Conservation (phyloP, 2,888 invertebrate species). For the Itoplectis maculator region DNA sequence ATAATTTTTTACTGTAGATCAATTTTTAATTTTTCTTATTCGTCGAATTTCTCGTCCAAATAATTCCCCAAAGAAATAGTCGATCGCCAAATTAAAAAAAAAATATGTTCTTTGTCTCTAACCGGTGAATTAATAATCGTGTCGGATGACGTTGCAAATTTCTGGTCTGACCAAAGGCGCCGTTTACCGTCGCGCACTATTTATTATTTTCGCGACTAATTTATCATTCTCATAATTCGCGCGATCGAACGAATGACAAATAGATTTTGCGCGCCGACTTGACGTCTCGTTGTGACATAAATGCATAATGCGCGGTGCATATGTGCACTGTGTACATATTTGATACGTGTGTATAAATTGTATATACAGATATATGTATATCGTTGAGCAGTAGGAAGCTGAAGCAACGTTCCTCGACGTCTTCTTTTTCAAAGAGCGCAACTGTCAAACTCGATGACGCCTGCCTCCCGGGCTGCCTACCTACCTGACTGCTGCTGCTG, state of each 20-base stretch:
- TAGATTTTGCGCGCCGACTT: slow-evolving; percentile 49
- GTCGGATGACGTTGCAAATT: not conserved
- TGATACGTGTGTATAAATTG: too few species aligned
- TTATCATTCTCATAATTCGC: slow-evolving; percentile 64
- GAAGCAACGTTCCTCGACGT: slow-evolving; percentile 53
- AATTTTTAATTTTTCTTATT: not conserved
- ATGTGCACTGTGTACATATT: not conserved
- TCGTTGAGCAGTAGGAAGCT: not conserved
- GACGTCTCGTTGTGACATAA: slow-evolving; percentile 55
- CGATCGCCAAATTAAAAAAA: not conserved
- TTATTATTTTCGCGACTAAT: slow-evolving; percentile 55
- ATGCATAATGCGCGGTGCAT: slow-evolving; percentile 46
- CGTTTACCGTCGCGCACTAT: slow-evolving; percentile 38
- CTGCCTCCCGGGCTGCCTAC: slow-evolving; percentile 20
- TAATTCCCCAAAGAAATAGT: too few species aligned
- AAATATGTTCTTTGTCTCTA: not conserved
- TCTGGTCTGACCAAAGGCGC: not conserved
- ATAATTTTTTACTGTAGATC: too few species aligned
- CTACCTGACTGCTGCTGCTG: not conserved
- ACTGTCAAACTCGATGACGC: slow-evolving; percentile 68
- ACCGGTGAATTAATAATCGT: not conserved
- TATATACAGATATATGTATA: not conserved
- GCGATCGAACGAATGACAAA: slow-evolving; percentile 62
- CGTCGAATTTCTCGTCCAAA: not conserved
- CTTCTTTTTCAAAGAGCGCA: slow-evolving; percentile 73